Conservation (phyloP, 1,140 invertebrate species). For the Drosophila equinoxialis region DNA sequence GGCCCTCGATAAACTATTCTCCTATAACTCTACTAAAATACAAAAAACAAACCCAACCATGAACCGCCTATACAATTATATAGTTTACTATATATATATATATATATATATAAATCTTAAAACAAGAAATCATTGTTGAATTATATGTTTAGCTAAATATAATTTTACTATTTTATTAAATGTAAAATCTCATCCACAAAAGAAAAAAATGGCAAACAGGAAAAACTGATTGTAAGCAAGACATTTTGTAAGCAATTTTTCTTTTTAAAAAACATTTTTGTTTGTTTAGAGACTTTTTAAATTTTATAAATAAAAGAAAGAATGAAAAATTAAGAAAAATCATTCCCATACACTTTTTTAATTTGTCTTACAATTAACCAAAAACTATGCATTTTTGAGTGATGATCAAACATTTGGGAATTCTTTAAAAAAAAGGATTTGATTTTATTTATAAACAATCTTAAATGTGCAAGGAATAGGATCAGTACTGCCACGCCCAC, state of each 20-base stretch:
- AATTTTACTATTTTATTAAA: conserved; percentile 61
- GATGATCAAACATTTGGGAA: no score
- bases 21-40: conserved; percentile 44
- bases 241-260: conserved; percentile 46
- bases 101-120: conserved; percentile 4
- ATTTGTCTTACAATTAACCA: background rate
- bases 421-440: no score
- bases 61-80: conserved; percentile 25
- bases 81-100: conserved; percentile 41
- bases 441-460: no score
- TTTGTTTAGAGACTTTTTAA: conserved; percentile 78
- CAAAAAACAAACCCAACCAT: conserved; percentile 21
- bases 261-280: conserved; percentile 58
- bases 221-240: conserved; percentile 50
- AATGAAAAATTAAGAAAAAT: conserved; percentile 38
- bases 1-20: conserved; percentile 22
- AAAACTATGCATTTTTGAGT: background rate
- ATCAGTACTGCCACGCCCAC: no score
- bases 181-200: conserved; percentile 54
- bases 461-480: no score
- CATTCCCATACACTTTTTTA: background rate
- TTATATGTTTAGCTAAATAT: conserved; percentile 73
- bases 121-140: conserved; percentile 46
- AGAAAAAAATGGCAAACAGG: conserved; percentile 28
- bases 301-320: conserved; percentile 77